Evolutionary conservation across 1,140 invertebrate genomes (phyloP).

Genomic region (Adelges cooleyi): DNA sequence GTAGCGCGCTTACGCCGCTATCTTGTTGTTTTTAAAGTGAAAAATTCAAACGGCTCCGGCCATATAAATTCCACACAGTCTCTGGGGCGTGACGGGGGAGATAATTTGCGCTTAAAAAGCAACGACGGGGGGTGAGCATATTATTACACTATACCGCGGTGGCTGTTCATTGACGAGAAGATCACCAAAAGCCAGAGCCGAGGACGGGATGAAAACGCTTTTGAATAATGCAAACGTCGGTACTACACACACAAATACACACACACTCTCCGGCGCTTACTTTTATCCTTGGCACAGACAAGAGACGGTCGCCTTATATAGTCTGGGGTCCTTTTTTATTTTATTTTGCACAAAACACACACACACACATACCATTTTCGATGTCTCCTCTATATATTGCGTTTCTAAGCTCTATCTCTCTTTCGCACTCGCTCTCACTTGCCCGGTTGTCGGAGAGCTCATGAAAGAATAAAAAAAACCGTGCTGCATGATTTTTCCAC

Average conservation of each 20-base stretch:
- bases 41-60: not conserved
- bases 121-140: not conserved
- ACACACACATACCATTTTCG: too few species aligned
- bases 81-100: not conserved
- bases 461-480: slow-evolving; percentile 11
- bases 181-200: too few species aligned
- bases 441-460: not conserved
- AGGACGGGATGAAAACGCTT: not conserved
- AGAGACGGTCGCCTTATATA: not conserved
- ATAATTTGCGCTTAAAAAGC: slow-evolving; percentile 8
- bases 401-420: not conserved
- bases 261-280: not conserved
- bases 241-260: not conserved
- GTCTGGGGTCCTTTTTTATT: not conserved
- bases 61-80: not conserved
- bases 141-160: not conserved
- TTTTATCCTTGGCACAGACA: too few species aligned
- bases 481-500: not conserved
- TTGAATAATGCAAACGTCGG: slow-evolving; percentile 10
- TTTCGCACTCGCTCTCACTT: too few species aligned
- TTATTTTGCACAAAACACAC: not conserved
- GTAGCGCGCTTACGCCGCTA: too few species aligned
- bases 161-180: slow-evolving; percentile 1
- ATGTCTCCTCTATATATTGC: not conserved
- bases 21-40: too few species aligned